Evolutionary conservation across 1,140 invertebrate species (phyloP).

Genomic region (Lepidurus apus): DNA sequence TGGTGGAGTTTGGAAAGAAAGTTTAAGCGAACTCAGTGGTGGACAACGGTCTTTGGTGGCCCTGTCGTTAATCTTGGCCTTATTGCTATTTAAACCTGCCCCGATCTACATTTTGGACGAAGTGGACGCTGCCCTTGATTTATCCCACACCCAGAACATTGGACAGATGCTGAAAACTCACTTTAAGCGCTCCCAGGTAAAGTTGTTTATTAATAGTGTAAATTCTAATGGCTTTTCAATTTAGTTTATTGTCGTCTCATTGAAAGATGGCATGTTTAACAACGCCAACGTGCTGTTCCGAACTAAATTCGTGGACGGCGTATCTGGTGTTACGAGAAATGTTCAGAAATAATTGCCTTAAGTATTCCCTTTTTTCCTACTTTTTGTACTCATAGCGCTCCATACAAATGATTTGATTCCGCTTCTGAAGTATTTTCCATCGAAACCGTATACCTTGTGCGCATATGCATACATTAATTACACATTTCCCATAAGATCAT

Average conservation of each 20-base stretch:
- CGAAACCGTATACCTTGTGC: too few relatives aligned
- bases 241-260: constrained; percentile 93
- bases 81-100: constrained; percentile 95
- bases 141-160: constrained; percentile 98
- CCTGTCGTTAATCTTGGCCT: constrained; percentile 89
- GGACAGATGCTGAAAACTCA: constrained; percentile 90
- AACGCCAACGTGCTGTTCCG: constrained; percentile 97
- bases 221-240: not conserved
- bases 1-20: constrained; percentile 93
- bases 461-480: too few relatives aligned
- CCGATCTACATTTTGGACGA: constrained; percentile 98
- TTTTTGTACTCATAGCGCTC: too few relatives aligned
- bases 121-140: constrained; percentile 95
- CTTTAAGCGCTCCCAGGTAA: constrained; percentile 87
- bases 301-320: constrained; percentile 91
- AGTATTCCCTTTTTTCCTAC: not conserved
- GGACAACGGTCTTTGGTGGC: constrained; percentile 95
- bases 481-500: too few relatives aligned
- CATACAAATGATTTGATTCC: too few relatives aligned
- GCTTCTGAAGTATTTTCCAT: too few relatives aligned
- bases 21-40: constrained; percentile 88
- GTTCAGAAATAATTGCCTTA: constrained; percentile 41
- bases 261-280: constrained; percentile 99
- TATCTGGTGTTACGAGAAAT: constrained; percentile 77
- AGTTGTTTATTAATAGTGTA: constrained; percentile 27